Percentiles rank a stretch among this genome's conserved stretches.
These are phyloP conservation scores for Lamellibrachia luymesi DNA, from an alignment of 1,140 invertebrate genomes.

Conservation along the genomic window DNA sequence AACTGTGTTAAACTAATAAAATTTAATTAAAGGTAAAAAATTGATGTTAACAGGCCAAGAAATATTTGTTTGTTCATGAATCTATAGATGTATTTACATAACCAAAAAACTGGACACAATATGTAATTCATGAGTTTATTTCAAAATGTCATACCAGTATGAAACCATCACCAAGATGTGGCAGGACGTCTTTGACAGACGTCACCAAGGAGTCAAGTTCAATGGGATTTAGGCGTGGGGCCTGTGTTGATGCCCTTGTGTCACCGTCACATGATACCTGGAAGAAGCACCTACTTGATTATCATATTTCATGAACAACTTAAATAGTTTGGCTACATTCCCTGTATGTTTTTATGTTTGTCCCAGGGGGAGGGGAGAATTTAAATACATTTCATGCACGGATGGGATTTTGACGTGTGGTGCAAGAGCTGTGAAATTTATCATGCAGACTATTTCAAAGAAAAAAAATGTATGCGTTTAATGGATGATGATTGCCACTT, in stretches of 20 bases:
- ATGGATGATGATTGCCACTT: too few species aligned
- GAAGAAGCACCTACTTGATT: neutral
- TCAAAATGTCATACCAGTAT: slow-evolving; percentile 57
- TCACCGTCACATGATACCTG: neutral
- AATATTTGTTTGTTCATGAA: neutral
- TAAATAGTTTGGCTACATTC: neutral
- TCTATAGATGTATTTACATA: neutral
- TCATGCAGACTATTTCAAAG: too few species aligned
- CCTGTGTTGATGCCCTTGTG: neutral
- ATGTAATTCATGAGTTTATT: too few species aligned
- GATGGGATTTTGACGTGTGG: too few species aligned
- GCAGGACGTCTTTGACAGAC: slow-evolving; percentile 76
- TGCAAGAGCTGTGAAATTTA: too few species aligned
- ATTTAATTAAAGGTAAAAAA: neutral
- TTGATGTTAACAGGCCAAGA: neutral
- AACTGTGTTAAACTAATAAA: too few species aligned
- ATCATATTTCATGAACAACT: neutral
- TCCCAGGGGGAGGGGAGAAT: too few species aligned
- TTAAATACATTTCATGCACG: too few species aligned
- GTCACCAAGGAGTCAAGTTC: slow-evolving; percentile 55
- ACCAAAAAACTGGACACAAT: too few species aligned
- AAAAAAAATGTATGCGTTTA: too few species aligned
- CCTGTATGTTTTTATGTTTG: neutral
- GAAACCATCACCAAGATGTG: slow-evolving; percentile 74
- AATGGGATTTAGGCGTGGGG: neutral